Conservation (phyloP, 2,888 invertebrate species). For the Poecilus cupreus region DNA sequence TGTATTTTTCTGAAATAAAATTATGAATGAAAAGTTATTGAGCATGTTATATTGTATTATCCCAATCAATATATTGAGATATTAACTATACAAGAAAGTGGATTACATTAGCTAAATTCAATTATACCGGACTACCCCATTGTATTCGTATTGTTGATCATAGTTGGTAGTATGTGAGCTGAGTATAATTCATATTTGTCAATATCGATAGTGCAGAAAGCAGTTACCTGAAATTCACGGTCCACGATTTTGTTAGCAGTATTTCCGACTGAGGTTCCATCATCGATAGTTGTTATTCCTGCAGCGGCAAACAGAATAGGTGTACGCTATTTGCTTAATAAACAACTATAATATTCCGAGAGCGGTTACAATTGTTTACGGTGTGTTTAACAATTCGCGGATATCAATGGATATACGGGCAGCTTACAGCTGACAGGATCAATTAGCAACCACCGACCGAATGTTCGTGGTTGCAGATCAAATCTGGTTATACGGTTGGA, state of each 20-base stretch:
- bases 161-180: too few relatives aligned
- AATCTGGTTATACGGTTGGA: slow-evolving; percentile 26
- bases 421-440: slow-evolving; percentile 43
- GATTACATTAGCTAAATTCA: too few relatives aligned
- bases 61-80: too few relatives aligned
- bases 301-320: background rate
- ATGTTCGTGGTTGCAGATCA: slow-evolving; percentile 27
- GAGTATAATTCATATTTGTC: background rate
- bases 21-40: too few relatives aligned
- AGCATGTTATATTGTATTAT: too few relatives aligned
- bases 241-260: background rate
- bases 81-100: too few relatives aligned
- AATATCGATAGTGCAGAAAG: slow-evolving; percentile 21
- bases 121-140: too few relatives aligned
- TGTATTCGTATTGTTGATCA: too few relatives aligned
- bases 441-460: slow-evolving; percentile 23
- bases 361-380: slow-evolving; percentile 48
- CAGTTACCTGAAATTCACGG: slow-evolving; percentile 32
- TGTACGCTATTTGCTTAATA: slow-evolving; percentile 20
- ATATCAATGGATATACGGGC: slow-evolving; percentile 42
- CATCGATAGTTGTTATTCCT: slow-evolving; percentile 16
- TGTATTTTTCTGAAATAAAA: too few relatives aligned
- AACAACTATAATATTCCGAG: slow-evolving; percentile 36
- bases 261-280: slow-evolving; percentile 3
- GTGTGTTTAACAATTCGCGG: slow-evolving; percentile 42